Evolutionary conservation across 1,140 invertebrate species (phyloP).

Genomic region (Meloidogyne chitwoodi): DNA sequence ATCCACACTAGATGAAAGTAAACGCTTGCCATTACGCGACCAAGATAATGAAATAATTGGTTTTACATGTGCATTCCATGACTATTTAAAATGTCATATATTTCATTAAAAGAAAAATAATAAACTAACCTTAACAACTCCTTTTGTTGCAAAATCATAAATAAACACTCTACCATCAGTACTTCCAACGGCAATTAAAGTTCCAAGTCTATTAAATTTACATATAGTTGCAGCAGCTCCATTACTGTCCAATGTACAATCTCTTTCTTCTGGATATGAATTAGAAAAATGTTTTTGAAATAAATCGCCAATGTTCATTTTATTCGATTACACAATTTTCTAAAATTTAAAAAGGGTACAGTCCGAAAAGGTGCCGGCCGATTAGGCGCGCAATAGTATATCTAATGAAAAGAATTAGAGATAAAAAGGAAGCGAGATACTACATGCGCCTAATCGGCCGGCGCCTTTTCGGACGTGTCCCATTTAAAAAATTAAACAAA

Average conservation of each 20-base stretch:
- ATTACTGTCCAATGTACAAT: conserved; percentile 19
- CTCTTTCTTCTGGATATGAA: conserved; percentile 38
- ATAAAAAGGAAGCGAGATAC: too few species aligned
- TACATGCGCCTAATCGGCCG: too few species aligned
- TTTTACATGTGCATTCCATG: conserved; percentile 44
- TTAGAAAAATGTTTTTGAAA: conserved; percentile 35
- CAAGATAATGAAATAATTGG: conserved; percentile 37
- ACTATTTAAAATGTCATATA: conserved; percentile 19
- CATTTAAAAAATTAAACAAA: too few species aligned
- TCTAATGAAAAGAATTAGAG: too few species aligned
- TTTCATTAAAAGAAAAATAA: too few species aligned
- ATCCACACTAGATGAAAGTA: conserved; percentile 35
- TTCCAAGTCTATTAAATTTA: conserved; percentile 43
- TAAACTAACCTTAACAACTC: conserved; percentile 33
- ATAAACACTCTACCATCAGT: conserved; percentile 41
- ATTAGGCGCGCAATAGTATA: too few species aligned
- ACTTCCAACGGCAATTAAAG: conserved; percentile 38
- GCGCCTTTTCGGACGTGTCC: too few species aligned
- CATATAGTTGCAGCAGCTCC: conserved; percentile 15
- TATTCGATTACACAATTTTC: too few species aligned
- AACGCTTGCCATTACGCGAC: conserved; percentile 39
- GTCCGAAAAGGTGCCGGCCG: too few species aligned
- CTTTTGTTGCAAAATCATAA: conserved; percentile 41
- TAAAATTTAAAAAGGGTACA: too few species aligned
- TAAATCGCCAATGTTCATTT: conserved; percentile 31